Evolutionary conservation across 2,888 invertebrate species (phyloP), one percentile per base, ranked within the genome.

Genomic region (Agrochola lychnidis): DNA sequence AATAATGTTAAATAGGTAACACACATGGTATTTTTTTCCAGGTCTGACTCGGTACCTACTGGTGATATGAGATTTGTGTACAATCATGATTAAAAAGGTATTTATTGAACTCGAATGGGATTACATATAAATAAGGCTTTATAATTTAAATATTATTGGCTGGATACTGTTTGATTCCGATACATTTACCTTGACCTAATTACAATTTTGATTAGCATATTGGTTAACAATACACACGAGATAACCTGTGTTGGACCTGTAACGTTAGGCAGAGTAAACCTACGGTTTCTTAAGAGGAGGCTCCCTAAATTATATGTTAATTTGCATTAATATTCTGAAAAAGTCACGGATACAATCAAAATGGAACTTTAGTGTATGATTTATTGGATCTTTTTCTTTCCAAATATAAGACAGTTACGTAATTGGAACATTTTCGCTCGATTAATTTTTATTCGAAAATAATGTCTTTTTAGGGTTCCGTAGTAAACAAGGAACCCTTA

Each of bases 161-260:
- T 45, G 19, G 61, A 66, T 69, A 61, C n/a, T 53, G 66, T 62
- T 70, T 82, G 25, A 76, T 70, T 62, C 45, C 48, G 30, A 70
- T 36, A 66, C 19, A 75, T 70, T 81, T n/a, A 42, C 68, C 53
- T 71, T 72, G 83, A 25, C 64, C 72, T 70, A 64, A 78, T 83
- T 78, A 36, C 25, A 70, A 72, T 62, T 64, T 69, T 69, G 25
- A 78, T 62, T 61, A 66, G 56, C 19, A 12, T 51, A 56, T 72
- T 12, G 10, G 53, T 56, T 19, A 40, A 40, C 16, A 70, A 81
- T 56, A n/a, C 79, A 57, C 30, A 53, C 12, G 25, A 53, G 25
- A 51, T 30, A 25, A 40, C 25, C 14, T 61, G 40, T n/a, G n/a
- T 16, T 59, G 57, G 7, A 25, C 5, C 14, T 25, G 14, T 25